Base-by-base conservation (phyloP, 2,797 vertebrate species). In the Alca torda region DNA sequence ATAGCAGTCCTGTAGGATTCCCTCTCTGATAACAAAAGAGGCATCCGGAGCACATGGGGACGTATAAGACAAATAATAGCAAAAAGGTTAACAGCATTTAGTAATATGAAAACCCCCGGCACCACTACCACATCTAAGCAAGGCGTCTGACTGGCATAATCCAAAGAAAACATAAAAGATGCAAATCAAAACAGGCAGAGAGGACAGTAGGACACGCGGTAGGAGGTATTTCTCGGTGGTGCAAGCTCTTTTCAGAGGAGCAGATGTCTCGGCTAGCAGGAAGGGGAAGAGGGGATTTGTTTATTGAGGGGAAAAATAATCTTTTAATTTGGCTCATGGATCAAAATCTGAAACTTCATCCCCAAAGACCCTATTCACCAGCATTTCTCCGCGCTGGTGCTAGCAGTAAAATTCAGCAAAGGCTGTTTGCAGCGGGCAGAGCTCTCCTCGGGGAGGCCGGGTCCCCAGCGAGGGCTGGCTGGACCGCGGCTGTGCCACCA, bases 181-280 rank as follows among this genome's bases (percentile, higher is more conserved):
- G 59, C 64, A 76, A 41, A 77, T 24, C 11, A 28, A 74, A 67
- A 50, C 64, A 43, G 76, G 80, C 28, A 33, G 93, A 50, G 63
- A 88, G 92, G 94, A 79, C 65, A 8, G 87, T 20, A 59, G 87
- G 81, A 84, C 57, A n/a, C 9, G 0, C 5, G 0, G 84, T 39
- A 46, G 80, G 70, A 73, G 75, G 87, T 14, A 56, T 57, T 60
- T 59, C 86, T 79, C 61, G 2, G 26, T 18, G 86, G 89, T 72
- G 45, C n/a, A 16, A 24, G 73, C 60, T 48, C 83, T 73, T 50
- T 70, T 43, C 54, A 56, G 70, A 69, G 80, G 35, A 95, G 94
- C 95, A 96, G 94, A 83, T 95, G 97, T 89, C 89, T 88, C 39
- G 0, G 51, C 89, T 75, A 46, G 89, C 46, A 41, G 78, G 72